These are phyloP conservation scores for Athalia rosae DNA, from an alignment of 2,888 invertebrate species.

Conservation along the genomic window DNA sequence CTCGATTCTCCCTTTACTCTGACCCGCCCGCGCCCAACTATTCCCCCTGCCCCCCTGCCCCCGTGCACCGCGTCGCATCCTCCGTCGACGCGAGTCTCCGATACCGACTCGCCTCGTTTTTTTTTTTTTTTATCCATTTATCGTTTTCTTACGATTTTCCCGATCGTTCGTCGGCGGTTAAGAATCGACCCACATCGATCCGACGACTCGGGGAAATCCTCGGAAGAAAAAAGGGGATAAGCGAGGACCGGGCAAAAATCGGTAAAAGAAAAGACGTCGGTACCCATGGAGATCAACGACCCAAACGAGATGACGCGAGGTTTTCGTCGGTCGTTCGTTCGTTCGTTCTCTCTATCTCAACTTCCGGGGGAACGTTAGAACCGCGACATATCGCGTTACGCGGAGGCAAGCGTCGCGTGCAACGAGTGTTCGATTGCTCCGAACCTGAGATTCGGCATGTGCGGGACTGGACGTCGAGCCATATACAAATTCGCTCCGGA, in stretches of 20 bases:
- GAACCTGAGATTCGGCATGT: slow-evolving; percentile 21
- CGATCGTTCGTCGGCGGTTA: too few species aligned
- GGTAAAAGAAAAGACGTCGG: too few species aligned
- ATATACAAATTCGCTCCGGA: too few species aligned
- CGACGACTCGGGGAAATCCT: too few species aligned
- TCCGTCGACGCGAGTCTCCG: slow-evolving; percentile 37
- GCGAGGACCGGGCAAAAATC: too few species aligned
- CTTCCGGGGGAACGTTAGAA: slow-evolving; percentile 38
- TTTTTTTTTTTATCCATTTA: background rate
- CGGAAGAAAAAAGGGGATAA: too few species aligned
- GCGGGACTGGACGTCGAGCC: background rate
- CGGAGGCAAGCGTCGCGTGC: slow-evolving; percentile 17
- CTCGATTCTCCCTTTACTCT: slow-evolving; percentile 50
- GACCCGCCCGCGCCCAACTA: slow-evolving; percentile 50
- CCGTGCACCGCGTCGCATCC: slow-evolving; percentile 45
- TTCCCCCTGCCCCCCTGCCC: slow-evolving; percentile 51
- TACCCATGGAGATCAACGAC: slow-evolving; percentile 2
- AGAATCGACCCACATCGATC: too few species aligned
- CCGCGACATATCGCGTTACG: slow-evolving; percentile 31
- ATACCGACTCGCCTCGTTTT: slow-evolving; percentile 27
- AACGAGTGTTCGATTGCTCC: slow-evolving; percentile 28
- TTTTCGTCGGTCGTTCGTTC: background rate
- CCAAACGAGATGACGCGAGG: background rate
- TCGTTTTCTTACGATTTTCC: too few species aligned
- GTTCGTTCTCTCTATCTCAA: background rate